phyloP scores from a whole-genome alignment of 2,113 vertebrate genomes.

The Picathartes gymnocephalus region DNA sequence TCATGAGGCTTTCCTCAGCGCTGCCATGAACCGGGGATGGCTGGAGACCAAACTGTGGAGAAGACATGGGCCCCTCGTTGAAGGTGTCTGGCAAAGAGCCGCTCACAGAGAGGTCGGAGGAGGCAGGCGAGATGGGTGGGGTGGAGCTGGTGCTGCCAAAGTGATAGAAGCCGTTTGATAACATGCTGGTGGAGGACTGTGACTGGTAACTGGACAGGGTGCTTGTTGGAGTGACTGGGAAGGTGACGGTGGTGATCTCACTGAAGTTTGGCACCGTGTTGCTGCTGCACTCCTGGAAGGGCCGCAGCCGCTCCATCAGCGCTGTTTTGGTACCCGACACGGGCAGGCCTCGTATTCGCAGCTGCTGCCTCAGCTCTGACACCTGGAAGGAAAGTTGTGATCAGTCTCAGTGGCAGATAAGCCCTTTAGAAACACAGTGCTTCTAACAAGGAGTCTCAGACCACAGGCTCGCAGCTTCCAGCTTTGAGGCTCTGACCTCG shows the following conservation, averaged over 20 bases:
- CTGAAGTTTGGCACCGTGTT: slow-evolving; percentile 73
- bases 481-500: neutral
- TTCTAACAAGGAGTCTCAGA: neutral
- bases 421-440: neutral
- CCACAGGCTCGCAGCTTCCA: neutral
- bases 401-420: neutral
- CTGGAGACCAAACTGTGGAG: slow-evolving; percentile 84
- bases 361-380: slow-evolving; percentile 93
- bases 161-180: slow-evolving; percentile 89
- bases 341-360: slow-evolving; percentile 90
- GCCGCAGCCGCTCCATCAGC: slow-evolving; percentile 90
- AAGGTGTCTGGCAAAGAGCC: slow-evolving; percentile 93
- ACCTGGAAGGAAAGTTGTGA: slow-evolving; percentile 71
- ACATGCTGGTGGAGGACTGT: slow-evolving; percentile 76
- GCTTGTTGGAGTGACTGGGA: slow-evolving; percentile 84
- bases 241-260: slow-evolving; percentile 88
- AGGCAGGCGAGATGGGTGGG: slow-evolving; percentile 92
- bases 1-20: slow-evolving; percentile 80
- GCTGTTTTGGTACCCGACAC: slow-evolving; percentile 96
- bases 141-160: slow-evolving; percentile 94
- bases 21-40: slow-evolving; percentile 77
- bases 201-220: slow-evolving; percentile 85
- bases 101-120: slow-evolving; percentile 88
- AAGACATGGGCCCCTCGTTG: slow-evolving; percentile 87
- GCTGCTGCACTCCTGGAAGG: slow-evolving; percentile 85